phyloP scores from a whole-genome alignment of 2,888 invertebrate genomes.

The Hyposoter dolosus region DNA sequence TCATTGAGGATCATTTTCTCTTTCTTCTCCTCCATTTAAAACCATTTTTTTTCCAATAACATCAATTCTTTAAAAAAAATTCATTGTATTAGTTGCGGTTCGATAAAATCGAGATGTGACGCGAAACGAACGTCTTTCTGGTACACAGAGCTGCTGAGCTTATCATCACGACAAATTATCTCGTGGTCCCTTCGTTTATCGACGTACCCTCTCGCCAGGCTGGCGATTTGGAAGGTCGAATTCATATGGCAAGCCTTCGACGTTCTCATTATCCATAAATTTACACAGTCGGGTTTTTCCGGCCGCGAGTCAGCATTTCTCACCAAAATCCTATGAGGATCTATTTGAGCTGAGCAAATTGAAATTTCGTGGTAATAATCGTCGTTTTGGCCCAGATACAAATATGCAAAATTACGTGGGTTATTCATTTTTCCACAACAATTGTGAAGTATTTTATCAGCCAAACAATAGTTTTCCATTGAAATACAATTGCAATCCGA shows the following conservation, averaged over 20 bases:
- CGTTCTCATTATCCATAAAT: not conserved
- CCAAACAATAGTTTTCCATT: no score
- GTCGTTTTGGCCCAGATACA: not conserved
- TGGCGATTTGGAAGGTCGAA: not conserved
- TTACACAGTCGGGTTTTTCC: not conserved
- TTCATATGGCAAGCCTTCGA: not conserved
- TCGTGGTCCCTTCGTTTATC: not conserved
- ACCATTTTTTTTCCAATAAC: not conserved
- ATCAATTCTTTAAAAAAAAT: not conserved
- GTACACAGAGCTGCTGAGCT: not conserved
- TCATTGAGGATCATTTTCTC: not conserved
- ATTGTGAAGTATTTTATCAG: not conserved
- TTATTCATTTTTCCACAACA: not conserved
- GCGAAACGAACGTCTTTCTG: not conserved
- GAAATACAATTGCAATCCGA: not conserved
- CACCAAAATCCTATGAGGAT: not conserved
- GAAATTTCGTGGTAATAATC: not conserved
- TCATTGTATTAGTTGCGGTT: not conserved
- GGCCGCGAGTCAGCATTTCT: not conserved
- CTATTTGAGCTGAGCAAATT: not conserved
- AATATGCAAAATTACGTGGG: not conserved
- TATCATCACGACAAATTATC: not conserved
- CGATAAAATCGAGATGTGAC: not conserved
- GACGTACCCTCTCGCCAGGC: not conserved
- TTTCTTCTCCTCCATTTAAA: not conserved